Conservation (phyloP, 64 coral and sea anemone species). For the Pachyseris speciosa region DNA sequence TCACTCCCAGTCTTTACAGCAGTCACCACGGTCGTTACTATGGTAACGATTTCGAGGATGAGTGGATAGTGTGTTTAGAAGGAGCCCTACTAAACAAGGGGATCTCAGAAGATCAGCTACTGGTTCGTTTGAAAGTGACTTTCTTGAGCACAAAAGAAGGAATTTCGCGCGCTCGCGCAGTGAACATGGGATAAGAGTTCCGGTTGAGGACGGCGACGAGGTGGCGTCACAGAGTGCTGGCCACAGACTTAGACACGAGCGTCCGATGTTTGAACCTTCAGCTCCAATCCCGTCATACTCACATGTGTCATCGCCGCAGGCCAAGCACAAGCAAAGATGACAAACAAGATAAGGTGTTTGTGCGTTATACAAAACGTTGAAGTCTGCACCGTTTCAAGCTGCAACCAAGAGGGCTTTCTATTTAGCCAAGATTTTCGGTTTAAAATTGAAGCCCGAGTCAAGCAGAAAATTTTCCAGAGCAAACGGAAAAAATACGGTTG, state of each 20-base stretch:
- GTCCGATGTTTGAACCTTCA: conserved; percentile 17
- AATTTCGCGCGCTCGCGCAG: neutral
- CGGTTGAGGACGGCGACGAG: neutral
- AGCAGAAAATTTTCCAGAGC: too few relatives aligned
- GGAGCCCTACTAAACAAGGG: neutral
- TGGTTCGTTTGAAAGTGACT: neutral
- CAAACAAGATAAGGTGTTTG: neutral
- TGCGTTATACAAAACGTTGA: too few relatives aligned
- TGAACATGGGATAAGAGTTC: conserved; percentile 15
- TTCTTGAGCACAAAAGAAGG: neutral
- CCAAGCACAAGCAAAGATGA: conserved; percentile 7
- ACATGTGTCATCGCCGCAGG: neutral
- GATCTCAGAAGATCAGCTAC: neutral
- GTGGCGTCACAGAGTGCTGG: neutral
- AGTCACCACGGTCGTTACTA: neutral
- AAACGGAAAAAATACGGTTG: too few relatives aligned
- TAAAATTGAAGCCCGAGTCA: too few relatives aligned
- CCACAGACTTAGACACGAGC: neutral
- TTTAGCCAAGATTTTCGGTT: too few relatives aligned
- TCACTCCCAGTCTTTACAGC: neutral
- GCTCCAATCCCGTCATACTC: conserved; percentile 21
- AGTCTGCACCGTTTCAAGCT: too few relatives aligned
- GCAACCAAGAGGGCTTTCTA: too few relatives aligned
- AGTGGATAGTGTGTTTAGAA: neutral
- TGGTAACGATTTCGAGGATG: neutral